Conservation (phyloP, 1,140 invertebrate species). For the Drosophila orena region DNA sequence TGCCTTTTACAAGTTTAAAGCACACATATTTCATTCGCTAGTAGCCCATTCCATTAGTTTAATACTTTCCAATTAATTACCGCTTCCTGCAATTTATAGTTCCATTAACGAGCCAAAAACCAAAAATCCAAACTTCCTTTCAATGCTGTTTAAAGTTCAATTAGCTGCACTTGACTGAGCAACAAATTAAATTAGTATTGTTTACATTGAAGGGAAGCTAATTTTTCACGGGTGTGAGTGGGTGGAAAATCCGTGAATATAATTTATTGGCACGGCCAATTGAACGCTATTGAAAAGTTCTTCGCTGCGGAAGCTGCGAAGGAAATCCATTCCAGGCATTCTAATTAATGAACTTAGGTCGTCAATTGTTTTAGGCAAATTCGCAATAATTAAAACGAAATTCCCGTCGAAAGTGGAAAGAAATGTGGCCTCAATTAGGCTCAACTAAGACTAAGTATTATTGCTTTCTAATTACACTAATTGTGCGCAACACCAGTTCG, state of each 20-base stretch:
- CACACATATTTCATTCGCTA: not conserved
- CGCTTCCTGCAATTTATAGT: constrained; percentile 9
- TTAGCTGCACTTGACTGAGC: constrained; percentile 62
- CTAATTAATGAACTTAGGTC: constrained; percentile 71
- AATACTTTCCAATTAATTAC: constrained; percentile 3
- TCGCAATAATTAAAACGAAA: constrained; percentile 58
- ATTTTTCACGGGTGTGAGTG: constrained; percentile 1
- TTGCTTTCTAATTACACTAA: constrained; percentile 81
- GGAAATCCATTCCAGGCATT: constrained; percentile 6
- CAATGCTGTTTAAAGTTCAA: constrained; percentile 51
- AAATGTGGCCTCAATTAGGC: constrained; percentile 49
- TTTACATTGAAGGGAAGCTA: constrained; percentile 17
- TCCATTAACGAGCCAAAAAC: constrained; percentile 13
- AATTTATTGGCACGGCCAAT: constrained; percentile 66
- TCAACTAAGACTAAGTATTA: constrained; percentile 70
- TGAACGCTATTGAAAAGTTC: constrained; percentile 38
- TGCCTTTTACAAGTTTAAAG: not conserved
- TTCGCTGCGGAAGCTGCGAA: constrained; percentile 43
- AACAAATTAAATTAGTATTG: constrained; percentile 70
- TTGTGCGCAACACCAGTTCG: constrained; percentile 63
- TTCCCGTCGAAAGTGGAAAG: constrained; percentile 22
- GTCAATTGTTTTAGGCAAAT: constrained; percentile 59
- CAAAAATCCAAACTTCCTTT: constrained; percentile 10
- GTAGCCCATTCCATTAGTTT: not conserved
- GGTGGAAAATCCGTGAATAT: constrained; percentile 33